A percentile compares a stretch with the other conserved stretches of the same genome.
phyloP scores from a whole-genome alignment of 2,113 vertebrate species.

The Hipposideros armiger region DNA sequence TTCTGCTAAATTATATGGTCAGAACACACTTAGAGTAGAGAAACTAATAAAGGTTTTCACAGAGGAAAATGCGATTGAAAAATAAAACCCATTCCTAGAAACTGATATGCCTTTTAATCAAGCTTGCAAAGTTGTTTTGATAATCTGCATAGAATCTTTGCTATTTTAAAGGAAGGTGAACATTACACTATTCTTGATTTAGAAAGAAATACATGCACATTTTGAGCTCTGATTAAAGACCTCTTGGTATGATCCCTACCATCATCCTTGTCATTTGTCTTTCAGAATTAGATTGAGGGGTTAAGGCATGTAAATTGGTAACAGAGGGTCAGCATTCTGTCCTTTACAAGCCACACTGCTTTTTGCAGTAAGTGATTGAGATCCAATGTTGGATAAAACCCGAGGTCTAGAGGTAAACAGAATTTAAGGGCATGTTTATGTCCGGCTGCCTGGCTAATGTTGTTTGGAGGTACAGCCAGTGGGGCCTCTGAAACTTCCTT shows the following conservation, averaged over 20 bases:
- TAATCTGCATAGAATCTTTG: slow-evolving; percentile 39
- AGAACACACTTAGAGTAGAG: slow-evolving; percentile 64
- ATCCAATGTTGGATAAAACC: neutral
- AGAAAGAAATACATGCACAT: neutral
- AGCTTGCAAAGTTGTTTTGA: slow-evolving; percentile 57
- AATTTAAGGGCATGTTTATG: neutral
- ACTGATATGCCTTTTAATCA: slow-evolving; percentile 67
- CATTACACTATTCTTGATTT: neutral
- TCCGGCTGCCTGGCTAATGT: neutral
- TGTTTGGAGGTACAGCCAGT: neutral
- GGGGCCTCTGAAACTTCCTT: rapidly evolving
- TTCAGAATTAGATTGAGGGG: slow-evolving; percentile 41
- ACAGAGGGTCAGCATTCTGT: neutral
- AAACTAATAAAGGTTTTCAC: slow-evolving; percentile 77
- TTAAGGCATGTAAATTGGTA: slow-evolving; percentile 28
- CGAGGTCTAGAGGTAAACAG: neutral
- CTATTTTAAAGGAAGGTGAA: slow-evolving; percentile 20
- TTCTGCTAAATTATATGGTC: slow-evolving; percentile 79
- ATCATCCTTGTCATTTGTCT: neutral
- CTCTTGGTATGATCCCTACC: neutral
- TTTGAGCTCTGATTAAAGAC: neutral
- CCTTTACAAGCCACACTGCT: neutral
- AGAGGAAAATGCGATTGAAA: slow-evolving; percentile 65
- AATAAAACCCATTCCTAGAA: slow-evolving; percentile 71
- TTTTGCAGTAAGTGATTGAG: slow-evolving; percentile 17